Percentiles rank a stretch among this genome's conserved stretches.
Conservation (phyloP, 2,113 vertebrate species). For the Rhipidura dahli region DNA sequence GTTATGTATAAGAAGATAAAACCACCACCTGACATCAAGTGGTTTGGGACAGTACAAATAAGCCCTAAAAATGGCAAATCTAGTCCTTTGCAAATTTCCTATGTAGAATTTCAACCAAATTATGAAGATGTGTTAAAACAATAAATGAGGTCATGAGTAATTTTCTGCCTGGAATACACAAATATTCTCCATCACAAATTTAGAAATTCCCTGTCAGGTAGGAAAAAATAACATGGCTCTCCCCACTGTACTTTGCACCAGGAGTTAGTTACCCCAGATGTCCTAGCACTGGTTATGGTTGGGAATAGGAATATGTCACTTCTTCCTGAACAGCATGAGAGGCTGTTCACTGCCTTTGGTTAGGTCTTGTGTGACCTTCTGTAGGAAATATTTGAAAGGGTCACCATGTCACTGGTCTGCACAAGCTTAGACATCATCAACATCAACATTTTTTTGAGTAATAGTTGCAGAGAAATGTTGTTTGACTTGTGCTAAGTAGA, state of each 20-base stretch:
- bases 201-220: background rate
- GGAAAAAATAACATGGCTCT: background rate
- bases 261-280: background rate
- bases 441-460: background rate
- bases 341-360: no score
- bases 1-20: fast-evolving
- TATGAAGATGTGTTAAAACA: background rate
- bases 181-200: background rate
- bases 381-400: background rate
- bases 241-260: background rate
- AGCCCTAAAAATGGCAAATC: background rate
- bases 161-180: background rate
- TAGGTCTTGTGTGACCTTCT: background rate
- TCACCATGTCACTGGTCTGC: background rate
- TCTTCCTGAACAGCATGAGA: background rate
- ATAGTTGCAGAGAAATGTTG: background rate
- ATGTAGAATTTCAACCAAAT: background rate
- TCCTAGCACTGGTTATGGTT: fast-evolving
- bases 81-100: background rate
- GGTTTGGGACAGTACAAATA: background rate
- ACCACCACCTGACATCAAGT: background rate
- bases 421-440: background rate
- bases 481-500: background rate
- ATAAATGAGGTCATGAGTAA: background rate
- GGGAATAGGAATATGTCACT: background rate